A percentile compares a stretch with the other conserved stretches of the same genome.
Evolutionary conservation across 2,113 vertebrate genomes (phyloP).

Genomic region (Microcebus tavaratra): DNA sequence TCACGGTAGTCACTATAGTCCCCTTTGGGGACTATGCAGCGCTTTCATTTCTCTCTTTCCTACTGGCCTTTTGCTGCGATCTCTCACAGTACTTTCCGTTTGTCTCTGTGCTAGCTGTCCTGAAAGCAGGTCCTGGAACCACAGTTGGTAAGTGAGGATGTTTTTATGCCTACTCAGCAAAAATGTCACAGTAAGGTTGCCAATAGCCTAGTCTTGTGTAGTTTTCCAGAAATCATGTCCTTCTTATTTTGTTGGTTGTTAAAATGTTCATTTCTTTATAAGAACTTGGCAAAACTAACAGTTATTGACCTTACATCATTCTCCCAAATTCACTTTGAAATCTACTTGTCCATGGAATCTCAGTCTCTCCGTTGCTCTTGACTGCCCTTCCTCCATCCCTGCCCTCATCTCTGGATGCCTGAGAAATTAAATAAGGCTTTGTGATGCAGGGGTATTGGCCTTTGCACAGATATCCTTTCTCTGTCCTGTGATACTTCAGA

Average conservation of each 20-base stretch:
- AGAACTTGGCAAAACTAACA: neutral
- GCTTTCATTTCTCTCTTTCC: neutral
- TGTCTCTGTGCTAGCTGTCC: neutral
- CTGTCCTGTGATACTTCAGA: neutral
- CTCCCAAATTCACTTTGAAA: constrained; percentile 21
- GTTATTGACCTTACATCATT: neutral
- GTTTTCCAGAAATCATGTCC: constrained; percentile 1
- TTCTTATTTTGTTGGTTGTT: neutral
- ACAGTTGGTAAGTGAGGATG: neutral
- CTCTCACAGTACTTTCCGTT: neutral
- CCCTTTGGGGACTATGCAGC: neutral
- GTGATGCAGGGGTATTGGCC: neutral
- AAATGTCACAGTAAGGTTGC: neutral
- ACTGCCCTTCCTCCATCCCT: neutral
- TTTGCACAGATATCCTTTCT: neutral
- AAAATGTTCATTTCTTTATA: neutral
- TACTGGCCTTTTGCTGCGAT: neutral
- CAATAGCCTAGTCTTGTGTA: neutral
- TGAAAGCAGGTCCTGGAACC: neutral
- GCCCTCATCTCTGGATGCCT: neutral
- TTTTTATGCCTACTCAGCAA: constrained; percentile 14
- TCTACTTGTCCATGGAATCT: neutral
- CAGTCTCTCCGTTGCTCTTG: neutral
- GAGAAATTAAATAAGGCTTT: neutral
- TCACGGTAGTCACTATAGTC: neutral